Evolutionary conservation across 2,797 vertebrate species (phyloP), one percentile per base, ranked within the genome.

Genomic region (Lateolabrax maculatus): DNA sequence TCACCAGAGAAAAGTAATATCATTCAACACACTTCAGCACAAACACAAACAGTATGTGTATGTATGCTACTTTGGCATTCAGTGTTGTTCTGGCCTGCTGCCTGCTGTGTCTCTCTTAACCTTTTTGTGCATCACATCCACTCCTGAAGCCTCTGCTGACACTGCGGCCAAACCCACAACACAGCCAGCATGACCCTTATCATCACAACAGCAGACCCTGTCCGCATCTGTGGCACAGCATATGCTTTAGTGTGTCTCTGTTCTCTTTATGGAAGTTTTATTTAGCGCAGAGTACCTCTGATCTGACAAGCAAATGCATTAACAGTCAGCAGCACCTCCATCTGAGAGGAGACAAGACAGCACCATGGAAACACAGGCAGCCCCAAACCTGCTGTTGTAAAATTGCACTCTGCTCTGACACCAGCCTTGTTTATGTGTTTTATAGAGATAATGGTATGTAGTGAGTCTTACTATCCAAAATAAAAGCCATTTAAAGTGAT

Each of bases 121-220:
- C 75, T 68, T 51, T 66, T 16, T 36, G 44, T 49, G 46, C 13
- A 12, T 72, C 66, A 52, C 63, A 55, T 69, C 71, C 69, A 51
- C 53, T 60, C 63, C 29, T 46, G 53, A 68, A 80, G 68, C 73
- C 61, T 67, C 68, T 75, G 10, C 71, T 52, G 69, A 82, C 77
- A 53, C n/a, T 18, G 43, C 37, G 60, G 53, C 48, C 48, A 37
- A 37, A 25, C 9, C 41, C 64, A 21, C 52, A 62, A 64, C 64
- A 78, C 52, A 61, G 65, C 69, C 57, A 46, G 18, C 55, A n/a
- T 63, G 79, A 86, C 83, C 89, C 66, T 79, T 64, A 83, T 86
- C 85, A 79, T 56, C 75, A 81, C 31, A 67, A 48, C 82, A 81
- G 60, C 84, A 84, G 75, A 69, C 19, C 31, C 36, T 53, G 44